Conservation (phyloP, 2,888 invertebrate genomes). For the Pecten maximus region DNA sequence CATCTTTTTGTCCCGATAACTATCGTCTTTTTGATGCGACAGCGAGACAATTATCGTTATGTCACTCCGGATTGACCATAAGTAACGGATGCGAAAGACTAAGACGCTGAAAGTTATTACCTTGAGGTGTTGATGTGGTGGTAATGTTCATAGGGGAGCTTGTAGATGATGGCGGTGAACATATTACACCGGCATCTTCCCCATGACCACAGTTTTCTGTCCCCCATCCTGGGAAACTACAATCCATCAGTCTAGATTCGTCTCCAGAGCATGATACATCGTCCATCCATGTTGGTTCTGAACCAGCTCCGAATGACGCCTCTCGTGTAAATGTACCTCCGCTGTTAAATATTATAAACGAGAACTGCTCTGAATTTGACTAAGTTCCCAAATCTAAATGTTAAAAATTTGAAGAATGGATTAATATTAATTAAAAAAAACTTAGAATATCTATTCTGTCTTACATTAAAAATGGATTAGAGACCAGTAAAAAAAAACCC, state of each 20-base stretch:
- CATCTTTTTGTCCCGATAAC: too few relatives aligned
- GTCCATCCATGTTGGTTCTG: not conserved
- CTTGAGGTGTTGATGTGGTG: not conserved
- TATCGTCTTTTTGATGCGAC: too few relatives aligned
- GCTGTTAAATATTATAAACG: not conserved
- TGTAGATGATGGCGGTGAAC: not conserved
- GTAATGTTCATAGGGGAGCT: not conserved
- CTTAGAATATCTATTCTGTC: too few relatives aligned
- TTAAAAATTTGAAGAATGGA: too few relatives aligned
- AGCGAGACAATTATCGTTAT: too few relatives aligned
- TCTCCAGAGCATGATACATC: not conserved
- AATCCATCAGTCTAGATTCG: not conserved
- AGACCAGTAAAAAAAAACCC: too few relatives aligned
- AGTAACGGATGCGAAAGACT: too few relatives aligned
- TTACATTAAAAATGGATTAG: too few relatives aligned
- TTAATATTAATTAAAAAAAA: too few relatives aligned
- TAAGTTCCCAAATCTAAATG: too few relatives aligned
- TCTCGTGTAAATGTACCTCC: not conserved
- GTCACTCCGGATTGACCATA: too few relatives aligned
- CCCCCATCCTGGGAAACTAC: not conserved
- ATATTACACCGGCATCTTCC: conserved; percentile 33
- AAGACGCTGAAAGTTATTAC: not conserved
- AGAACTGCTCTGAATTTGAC: too few relatives aligned
- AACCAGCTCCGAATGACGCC: not conserved
- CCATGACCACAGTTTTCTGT: not conserved